phyloP scores from a whole-genome alignment of 1,140 invertebrate species.

The Hylaeus anthracinus region DNA sequence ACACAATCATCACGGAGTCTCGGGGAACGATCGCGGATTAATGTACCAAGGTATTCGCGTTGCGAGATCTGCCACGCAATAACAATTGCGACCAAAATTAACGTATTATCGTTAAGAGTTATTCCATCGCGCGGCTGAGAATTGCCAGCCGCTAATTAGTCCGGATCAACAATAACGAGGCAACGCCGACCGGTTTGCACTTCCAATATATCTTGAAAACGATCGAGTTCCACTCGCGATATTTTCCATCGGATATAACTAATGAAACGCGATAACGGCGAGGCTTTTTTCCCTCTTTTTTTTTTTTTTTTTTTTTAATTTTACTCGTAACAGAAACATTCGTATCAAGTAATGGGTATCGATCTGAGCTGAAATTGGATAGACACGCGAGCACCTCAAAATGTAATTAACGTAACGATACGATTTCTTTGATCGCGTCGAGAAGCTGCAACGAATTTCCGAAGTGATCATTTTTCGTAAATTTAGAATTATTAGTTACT shows the following conservation, averaged over 20 bases:
- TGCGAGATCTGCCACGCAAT: no score
- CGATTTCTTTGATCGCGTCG: not conserved
- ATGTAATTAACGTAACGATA: conserved; percentile 13
- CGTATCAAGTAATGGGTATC: not conserved
- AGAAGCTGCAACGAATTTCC: not conserved
- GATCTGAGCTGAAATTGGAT: not conserved
- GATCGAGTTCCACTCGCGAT: not conserved
- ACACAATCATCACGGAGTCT: no score
- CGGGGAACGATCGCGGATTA: no score
- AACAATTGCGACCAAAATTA: no score
- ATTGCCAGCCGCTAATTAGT: no score
- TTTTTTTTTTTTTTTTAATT: not conserved
- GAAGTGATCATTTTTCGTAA: no score
- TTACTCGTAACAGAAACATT: not conserved
- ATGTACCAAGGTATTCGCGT: no score
- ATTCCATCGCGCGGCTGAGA: no score
- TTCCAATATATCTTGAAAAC: not conserved
- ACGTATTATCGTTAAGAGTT: no score
- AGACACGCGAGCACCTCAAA: not conserved
- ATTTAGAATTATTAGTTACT: no score
- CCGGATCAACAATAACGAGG: no score
- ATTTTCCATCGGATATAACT: not conserved
- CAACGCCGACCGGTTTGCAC: not conserved
- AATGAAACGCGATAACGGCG: conserved; percentile 1
- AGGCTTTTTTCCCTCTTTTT: not conserved